A percentile compares a stretch with the other conserved stretches of the same genome.
phyloP scores from a whole-genome alignment of 1,140 invertebrate species.

The Platorchestia sp. region DNA sequence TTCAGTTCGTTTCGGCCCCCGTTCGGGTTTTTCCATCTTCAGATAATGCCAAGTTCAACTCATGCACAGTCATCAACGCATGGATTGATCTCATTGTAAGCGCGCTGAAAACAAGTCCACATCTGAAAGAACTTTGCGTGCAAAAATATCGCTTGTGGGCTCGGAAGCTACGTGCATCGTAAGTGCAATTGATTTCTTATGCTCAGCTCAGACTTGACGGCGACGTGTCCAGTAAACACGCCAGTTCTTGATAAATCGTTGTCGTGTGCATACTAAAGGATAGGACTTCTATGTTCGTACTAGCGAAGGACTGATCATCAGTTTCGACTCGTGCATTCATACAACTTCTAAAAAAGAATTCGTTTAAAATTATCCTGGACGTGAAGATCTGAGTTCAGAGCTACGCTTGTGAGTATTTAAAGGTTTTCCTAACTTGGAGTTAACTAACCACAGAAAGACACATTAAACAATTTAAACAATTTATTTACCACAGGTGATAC shows the following conservation, averaged over 20 bases:
- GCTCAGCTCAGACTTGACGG: neutral
- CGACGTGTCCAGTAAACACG: neutral
- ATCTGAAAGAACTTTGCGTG: neutral
- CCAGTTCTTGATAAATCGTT: neutral
- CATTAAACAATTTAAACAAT: no score
- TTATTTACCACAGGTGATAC: no score
- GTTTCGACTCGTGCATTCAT: neutral
- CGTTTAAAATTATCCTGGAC: neutral
- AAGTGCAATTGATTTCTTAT: neutral
- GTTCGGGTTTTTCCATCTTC: neutral
- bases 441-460: no score
- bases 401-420: no score
- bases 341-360: neutral
- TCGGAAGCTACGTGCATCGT: neutral
- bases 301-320: neutral
- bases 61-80: neutral
- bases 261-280: neutral
- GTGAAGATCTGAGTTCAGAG: neutral
- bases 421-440: no score
- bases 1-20: neutral
- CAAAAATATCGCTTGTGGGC: neutral
- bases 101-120: neutral
- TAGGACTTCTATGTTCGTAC: neutral
- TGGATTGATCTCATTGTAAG: neutral
- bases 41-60: neutral